Base-by-base conservation (phyloP, 2,797 vertebrate species). In the Platyrinchus mystaceus region DNA sequence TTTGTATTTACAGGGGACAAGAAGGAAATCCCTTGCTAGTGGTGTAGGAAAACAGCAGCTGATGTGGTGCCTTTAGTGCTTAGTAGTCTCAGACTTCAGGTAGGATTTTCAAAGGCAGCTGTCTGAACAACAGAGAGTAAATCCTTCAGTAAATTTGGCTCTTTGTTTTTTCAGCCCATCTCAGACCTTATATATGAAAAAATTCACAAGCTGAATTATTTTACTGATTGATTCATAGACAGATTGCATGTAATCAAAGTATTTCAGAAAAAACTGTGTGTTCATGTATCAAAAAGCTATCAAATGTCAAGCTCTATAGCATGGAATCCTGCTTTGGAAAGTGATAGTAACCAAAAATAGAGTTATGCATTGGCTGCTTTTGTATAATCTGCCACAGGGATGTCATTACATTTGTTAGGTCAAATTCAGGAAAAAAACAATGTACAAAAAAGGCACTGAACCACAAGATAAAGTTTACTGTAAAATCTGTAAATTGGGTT, bases 181-280 rank as follows among this genome's bases (percentile, higher is more conserved):
- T 87, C 68, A 85, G 81, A 70, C 13, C 23, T 64, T 74, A 30
- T 21, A 49, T 23, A 19, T 74, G 22, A 77, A 94, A 92, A 39
- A 77, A 85, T 34, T 77, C 58, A 74, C 24, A 83, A 74, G 23
- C 32, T 87, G 64, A 28, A 87, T 90, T 93, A 37, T n/a, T 87
- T 82, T 84, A 56, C 32, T 62, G 71, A 92, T 83, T 85, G 89
- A 92, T 89, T 93, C 68, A 80, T 74, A 74, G 58, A 49, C 63
- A 91, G 78, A 92, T 60, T 87, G 58, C 56, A 64, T 34, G 18
- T 34, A 87, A 94, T 92, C 63, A 60, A 84, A 84, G 41, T 58
- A 71, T 87, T 89, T 84, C 71, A 85, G 67, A 56, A 92, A 92
- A 89, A 44, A 47, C 55, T 66, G 16, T 91, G 88, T 75, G 44